These are phyloP conservation scores for Sarcophaga peregrina DNA, from an alignment of 1,140 invertebrate genomes.

Conservation along the genomic window DNA sequence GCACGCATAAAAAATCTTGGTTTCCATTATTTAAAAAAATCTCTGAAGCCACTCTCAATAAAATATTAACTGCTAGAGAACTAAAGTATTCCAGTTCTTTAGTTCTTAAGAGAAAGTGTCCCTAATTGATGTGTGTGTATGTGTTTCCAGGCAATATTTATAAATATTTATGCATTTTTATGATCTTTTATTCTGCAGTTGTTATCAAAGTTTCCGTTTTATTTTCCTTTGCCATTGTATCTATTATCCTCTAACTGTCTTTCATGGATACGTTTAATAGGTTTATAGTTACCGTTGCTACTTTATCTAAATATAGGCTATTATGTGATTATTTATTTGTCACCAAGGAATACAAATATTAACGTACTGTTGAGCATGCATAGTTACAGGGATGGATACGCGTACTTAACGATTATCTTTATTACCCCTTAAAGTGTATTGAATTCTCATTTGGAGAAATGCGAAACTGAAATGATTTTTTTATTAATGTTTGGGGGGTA, in stretches of 20 bases:
- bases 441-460: neutral
- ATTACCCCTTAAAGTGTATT: constrained; percentile 18
- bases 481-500: neutral
- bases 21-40: too few species aligned
- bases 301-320: neutral
- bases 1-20: too few species aligned
- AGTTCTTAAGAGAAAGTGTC: too few species aligned
- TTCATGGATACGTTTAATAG: neutral
- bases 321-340: constrained; percentile 33
- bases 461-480: neutral
- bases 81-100: too few species aligned
- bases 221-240: neutral
- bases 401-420: constrained; percentile 20
- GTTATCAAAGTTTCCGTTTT: neutral
- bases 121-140: too few species aligned
- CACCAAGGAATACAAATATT: constrained; percentile 28
- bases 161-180: constrained; percentile 28
- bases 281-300: constrained; percentile 11
- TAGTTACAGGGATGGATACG: neutral
- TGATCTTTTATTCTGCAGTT: constrained; percentile 25
- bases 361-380: neutral
- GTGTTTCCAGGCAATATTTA: neutral
- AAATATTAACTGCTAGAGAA: too few species aligned
- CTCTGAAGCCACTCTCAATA: too few species aligned
- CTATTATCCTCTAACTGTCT: neutral